Evolutionary conservation across 1,140 invertebrate genomes (phyloP).

Genomic region (Caenorhabditis briggsae): DNA sequence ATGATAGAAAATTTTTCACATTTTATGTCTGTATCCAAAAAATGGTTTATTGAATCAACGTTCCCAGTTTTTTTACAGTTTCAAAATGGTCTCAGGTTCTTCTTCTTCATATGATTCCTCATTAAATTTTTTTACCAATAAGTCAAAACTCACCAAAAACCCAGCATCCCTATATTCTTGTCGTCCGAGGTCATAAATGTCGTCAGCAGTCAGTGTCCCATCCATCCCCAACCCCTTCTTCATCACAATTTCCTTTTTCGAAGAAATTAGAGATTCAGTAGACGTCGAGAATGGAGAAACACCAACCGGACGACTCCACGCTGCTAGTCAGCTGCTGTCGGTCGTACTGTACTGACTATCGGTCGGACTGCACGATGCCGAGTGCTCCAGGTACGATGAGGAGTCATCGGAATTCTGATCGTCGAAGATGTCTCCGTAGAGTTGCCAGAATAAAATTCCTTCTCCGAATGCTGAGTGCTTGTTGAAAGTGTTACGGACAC

Average conservation of each 20-base stretch:
- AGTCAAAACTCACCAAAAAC: slow-evolving; percentile 12
- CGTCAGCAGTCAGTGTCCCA: neutral
- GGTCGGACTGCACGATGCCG: slow-evolving; percentile 62
- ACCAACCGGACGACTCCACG: slow-evolving; percentile 15
- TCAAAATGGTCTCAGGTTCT: no score
- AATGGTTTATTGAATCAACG: no score
- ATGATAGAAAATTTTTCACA: no score
- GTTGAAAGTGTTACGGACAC: slow-evolving; percentile 70
- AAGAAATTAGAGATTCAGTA: no score
- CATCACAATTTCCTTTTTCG: neutral
- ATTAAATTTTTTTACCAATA: no score
- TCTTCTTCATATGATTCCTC: no score
- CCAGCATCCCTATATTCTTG: neutral
- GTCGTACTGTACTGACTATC: slow-evolving; percentile 20
- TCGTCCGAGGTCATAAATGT: slow-evolving; percentile 25
- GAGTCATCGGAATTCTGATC: slow-evolving; percentile 41
- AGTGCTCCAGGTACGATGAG: slow-evolving; percentile 22
- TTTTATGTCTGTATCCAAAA: no score
- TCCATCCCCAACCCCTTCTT: neutral
- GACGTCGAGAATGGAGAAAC: neutral
- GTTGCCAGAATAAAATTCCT: slow-evolving; percentile 71
- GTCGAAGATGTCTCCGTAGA: slow-evolving; percentile 75
- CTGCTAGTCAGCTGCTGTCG: slow-evolving; percentile 41
- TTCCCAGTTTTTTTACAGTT: no score
- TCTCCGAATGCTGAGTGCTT: slow-evolving; percentile 36